These are phyloP conservation scores for Cataglyphis hispanica DNA, from an alignment of 1,140 invertebrate species.

Conservation along the genomic window DNA sequence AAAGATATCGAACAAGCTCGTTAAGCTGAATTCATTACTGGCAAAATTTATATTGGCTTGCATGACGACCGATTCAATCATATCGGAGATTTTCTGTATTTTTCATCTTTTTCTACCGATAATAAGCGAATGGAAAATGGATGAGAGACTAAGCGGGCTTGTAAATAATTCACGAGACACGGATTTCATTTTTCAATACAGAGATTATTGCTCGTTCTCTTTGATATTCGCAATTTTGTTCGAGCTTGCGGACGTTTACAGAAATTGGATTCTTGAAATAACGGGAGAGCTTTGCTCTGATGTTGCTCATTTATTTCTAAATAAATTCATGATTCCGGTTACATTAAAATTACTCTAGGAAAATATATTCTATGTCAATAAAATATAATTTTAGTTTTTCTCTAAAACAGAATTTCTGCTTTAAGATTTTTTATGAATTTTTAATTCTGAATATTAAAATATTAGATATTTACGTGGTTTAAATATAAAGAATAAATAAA, in stretches of 20 bases:
- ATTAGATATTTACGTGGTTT: neutral
- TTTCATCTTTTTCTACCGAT: neutral
- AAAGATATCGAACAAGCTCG: neutral
- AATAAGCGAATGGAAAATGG: neutral
- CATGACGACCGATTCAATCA: neutral
- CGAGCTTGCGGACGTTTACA: neutral
- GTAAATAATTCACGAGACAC: slow-evolving; percentile 41
- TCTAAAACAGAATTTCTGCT: neutral
- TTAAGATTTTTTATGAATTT: neutral
- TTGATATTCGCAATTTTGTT: slow-evolving; percentile 1
- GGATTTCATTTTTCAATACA: slow-evolving; percentile 41
- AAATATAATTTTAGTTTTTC: neutral
- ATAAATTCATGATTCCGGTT: neutral
- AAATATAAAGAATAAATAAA: neutral
- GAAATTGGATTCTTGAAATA: slow-evolving; percentile 23
- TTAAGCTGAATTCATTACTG: slow-evolving; percentile 32
- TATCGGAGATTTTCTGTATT: slow-evolving; percentile 29
- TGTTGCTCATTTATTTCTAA: neutral
- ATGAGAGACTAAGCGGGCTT: neutral
- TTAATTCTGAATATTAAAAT: neutral
- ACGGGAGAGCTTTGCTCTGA: no score
- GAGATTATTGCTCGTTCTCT: slow-evolving; percentile 5
- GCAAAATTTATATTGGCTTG: slow-evolving; percentile 5
- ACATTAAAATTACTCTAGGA: neutral
- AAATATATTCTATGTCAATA: neutral